Percentiles rank a stretch among this genome's conserved stretches.
These are phyloP conservation scores for Ciconia boyciana DNA, from an alignment of 2,113 vertebrate genomes.

Conservation along the genomic window DNA sequence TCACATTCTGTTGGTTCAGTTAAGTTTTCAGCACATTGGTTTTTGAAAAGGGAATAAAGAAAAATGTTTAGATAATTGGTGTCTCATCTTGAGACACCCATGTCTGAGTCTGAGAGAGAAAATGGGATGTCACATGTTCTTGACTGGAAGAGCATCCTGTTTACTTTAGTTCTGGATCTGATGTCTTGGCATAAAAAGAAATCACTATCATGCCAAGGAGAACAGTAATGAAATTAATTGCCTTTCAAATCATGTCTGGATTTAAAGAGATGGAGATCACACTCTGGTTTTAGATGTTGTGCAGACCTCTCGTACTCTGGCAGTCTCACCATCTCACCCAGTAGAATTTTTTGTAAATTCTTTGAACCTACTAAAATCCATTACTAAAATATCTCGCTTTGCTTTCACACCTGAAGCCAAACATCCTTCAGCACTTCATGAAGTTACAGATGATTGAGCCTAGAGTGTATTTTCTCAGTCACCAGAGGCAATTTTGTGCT, in stretches of 20 bases:
- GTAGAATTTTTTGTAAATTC: background rate
- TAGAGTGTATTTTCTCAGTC: background rate
- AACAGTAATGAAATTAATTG: background rate
- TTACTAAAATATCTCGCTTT: background rate
- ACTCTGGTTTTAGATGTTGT: background rate
- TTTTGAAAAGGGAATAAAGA: background rate
- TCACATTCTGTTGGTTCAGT: background rate
- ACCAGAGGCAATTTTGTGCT: background rate
- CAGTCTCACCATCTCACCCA: background rate
- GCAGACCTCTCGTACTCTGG: background rate
- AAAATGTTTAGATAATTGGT: background rate
- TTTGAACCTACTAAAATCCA: background rate
- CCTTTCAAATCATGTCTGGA: background rate
- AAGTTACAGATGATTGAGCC: constrained; percentile 9
- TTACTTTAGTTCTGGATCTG: background rate
- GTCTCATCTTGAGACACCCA: background rate
- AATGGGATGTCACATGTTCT: background rate
- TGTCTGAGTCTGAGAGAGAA: background rate
- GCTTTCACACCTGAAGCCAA: background rate
- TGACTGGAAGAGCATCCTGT: background rate
- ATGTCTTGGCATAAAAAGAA: background rate
- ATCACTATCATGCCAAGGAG: background rate
- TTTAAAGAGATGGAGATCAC: background rate
- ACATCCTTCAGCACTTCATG: background rate
- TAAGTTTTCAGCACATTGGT: background rate